Percentiles rank a stretch among this genome's conserved stretches.
Evolutionary conservation across 2,888 invertebrate genomes (phyloP).

Genomic region (Cryptus viduatorius): DNA sequence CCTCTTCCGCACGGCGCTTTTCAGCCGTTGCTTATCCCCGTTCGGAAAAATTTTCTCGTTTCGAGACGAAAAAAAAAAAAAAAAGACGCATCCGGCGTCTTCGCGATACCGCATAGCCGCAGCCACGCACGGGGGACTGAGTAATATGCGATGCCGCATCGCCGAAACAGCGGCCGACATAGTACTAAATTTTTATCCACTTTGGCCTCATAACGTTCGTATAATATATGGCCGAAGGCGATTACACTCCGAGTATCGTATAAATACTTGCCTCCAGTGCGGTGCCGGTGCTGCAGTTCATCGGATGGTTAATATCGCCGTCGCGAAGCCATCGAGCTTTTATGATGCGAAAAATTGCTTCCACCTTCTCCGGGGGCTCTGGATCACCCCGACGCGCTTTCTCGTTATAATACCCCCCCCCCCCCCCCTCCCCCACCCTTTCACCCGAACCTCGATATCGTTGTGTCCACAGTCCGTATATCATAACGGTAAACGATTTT

Average conservation of each 20-base stretch:
- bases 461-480: conserved; percentile 17
- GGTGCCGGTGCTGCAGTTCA: conserved; percentile 32
- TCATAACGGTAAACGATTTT: conserved; percentile 35
- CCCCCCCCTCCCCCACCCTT: neutral
- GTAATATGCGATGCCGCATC: neutral
- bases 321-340: conserved; percentile 48
- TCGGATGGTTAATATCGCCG: conserved; percentile 41
- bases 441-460: conserved; percentile 22
- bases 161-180: neutral
- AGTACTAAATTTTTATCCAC: conserved; percentile 3
- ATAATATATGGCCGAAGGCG: neutral
- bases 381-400: neutral
- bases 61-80: neutral
- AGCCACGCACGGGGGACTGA: no score
- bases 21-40: neutral
- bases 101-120: no score
- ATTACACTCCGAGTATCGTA: neutral
- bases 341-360: conserved; percentile 66
- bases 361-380: conserved; percentile 5
- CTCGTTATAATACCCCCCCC: conserved; percentile 4
- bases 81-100: no score
- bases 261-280: neutral
- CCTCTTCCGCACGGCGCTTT: neutral
- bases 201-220: conserved; percentile 5
- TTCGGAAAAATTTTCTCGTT: neutral